These are phyloP conservation scores for Aleiodes alternator DNA, from an alignment of 2,888 invertebrate species.

Conservation along the genomic window DNA sequence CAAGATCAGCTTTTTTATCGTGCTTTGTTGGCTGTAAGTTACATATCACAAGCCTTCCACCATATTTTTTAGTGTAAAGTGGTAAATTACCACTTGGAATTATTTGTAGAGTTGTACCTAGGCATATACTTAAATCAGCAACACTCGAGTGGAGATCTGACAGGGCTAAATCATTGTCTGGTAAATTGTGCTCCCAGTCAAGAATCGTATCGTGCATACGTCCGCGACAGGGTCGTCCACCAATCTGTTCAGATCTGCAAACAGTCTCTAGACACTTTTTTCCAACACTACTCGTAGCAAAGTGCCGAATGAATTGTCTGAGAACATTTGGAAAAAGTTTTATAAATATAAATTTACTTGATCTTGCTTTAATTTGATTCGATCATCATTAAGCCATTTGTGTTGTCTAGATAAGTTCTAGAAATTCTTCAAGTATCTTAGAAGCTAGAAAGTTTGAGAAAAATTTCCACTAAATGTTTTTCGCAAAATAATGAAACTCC, in stretches of 20 bases:
- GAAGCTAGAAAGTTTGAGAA: no score
- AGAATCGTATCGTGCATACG: conserved; percentile 92
- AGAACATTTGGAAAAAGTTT: conserved; percentile 53
- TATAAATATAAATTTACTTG: not conserved
- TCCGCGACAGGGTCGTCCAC: conserved; percentile 89
- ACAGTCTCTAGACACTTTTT: conserved; percentile 82
- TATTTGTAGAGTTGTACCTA: conserved; percentile 99
- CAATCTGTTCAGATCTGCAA: conserved; percentile 80
- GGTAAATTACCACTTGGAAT: conserved; percentile 97
- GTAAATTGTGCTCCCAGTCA: conserved; percentile 98
- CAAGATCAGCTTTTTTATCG: conserved; percentile 92
- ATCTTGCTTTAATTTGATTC: not conserved
- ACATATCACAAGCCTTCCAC: conserved; percentile 93
- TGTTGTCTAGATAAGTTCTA: no score
- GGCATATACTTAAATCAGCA: conserved; percentile 93
- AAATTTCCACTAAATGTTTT: no score
- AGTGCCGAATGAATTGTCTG: conserved; percentile 87
- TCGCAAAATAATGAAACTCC: no score
- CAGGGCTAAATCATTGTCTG: conserved; percentile 88
- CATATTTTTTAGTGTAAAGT: conserved; percentile 87
- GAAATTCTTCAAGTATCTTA: no score
- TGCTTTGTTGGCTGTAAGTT: conserved; percentile 99
- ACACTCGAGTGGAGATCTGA: conserved; percentile 93
- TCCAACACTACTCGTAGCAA: conserved; percentile 88
- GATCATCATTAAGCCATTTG: no score